Evolutionary conservation across 2,797 vertebrate species (phyloP), one percentile per base, ranked within the genome.

Genomic region (Schizopygopsis malacanthus): DNA sequence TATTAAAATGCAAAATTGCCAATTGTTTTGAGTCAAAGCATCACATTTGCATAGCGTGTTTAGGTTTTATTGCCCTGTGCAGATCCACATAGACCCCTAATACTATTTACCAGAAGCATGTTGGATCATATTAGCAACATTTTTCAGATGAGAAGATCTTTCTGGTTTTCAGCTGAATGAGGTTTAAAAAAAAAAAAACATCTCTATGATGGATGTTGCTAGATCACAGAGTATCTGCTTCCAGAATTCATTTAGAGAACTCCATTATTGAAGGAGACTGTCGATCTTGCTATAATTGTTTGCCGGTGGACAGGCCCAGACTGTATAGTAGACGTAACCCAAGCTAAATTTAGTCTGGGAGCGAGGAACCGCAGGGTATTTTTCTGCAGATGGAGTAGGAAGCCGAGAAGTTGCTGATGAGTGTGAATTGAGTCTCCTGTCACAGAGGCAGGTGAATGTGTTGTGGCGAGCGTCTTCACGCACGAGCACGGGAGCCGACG

Each of bases 391-490:
- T 85, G 81, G 87, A 90, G 81, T 87, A 85, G 87, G 77, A 84
- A 87, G 77, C 72, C 81, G 79, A 82, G 87, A 76, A 82, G 85
- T 71, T 22, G 79, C 80, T 70, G 86, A 89, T 84, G 82, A 83
- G 89, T 89, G 88, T 79, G 86, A 89, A 91, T 89, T 86, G 82
- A 89, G 80, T 88, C 82, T 70, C 85, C 67, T 86, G 70, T 87
- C 87, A 85, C 75, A 45, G 16, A 81, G 90, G 88, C 80, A 87
- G 88, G 89, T 89, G 89, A 88, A 78, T 81, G 72, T 86, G 84
- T 85, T 75, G 84, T 81, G 61, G 67, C 56, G 72, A 75, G 72
- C 41, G 39, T 47, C 59, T 69, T n/a, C 69, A 47, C 50, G 65
- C 41, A 65, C 47, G 39, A 69, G 71, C 63, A 41, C 18, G 20